Percentiles rank a stretch among this genome's conserved stretches.
phyloP scores from a whole-genome alignment of 2,888 invertebrate genomes.

The Heteropelma amictum region DNA sequence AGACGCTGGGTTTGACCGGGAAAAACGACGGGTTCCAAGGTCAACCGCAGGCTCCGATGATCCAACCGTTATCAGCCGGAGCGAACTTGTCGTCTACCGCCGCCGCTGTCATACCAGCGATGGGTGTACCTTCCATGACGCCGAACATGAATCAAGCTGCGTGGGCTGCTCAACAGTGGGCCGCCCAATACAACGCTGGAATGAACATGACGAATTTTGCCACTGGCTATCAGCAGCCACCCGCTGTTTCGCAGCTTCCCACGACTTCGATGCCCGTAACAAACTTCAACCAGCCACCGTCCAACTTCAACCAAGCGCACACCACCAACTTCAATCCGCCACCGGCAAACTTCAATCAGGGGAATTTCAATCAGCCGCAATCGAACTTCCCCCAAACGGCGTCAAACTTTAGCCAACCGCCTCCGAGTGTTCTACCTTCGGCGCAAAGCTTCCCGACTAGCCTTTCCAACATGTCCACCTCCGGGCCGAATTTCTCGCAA shows the following conservation, averaged over 20 bases:
- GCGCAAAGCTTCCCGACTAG: constrained; percentile 35
- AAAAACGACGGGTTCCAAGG: constrained; percentile 64
- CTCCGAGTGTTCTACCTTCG: constrained; percentile 14
- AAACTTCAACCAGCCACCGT: constrained; percentile 36
- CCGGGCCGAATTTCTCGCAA: constrained; percentile 45
- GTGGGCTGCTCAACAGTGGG: constrained; percentile 74
- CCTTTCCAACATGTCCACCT: constrained; percentile 38
- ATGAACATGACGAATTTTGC: constrained; percentile 60
- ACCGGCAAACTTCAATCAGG: constrained; percentile 23
- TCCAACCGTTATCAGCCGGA: no score
- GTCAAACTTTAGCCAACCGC: constrained; percentile 33
- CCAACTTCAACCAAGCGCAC: constrained; percentile 36
- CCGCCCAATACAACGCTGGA: constrained; percentile 69
- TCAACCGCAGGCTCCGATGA: constrained; percentile 48
- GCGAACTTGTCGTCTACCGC: no score
- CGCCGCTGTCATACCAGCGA: constrained; percentile 7
- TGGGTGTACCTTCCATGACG: constrained; percentile 62
- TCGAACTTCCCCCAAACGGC: constrained; percentile 33
- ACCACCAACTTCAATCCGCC: constrained; percentile 40
- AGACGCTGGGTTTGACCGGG: constrained; percentile 73
- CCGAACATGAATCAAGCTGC: constrained; percentile 66
- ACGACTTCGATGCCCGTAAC: constrained; percentile 52
- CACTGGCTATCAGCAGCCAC: constrained; percentile 27
- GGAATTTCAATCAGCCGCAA: constrained; percentile 7
- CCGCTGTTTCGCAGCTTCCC: constrained; percentile 59